Percentiles rank a stretch among this genome's conserved stretches.
These are phyloP conservation scores for Alexandromys fortis DNA, from an alignment of 2,113 vertebrate species.

Conservation along the genomic window DNA sequence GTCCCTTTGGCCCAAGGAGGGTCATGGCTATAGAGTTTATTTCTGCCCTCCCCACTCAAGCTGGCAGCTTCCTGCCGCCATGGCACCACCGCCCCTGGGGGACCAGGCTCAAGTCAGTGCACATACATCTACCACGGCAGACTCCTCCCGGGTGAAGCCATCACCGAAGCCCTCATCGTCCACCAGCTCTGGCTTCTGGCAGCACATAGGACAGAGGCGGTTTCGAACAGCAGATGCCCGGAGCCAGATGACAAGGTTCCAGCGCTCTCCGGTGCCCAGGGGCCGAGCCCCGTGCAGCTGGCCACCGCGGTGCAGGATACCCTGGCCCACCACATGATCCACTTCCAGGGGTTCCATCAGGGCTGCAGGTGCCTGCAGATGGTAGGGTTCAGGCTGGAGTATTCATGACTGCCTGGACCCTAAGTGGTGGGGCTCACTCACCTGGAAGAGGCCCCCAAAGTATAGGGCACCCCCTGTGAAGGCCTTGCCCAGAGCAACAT, in stretches of 20 bases:
- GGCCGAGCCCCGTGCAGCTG: constrained; percentile 95
- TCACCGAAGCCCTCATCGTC: constrained; percentile 91
- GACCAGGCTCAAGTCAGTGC: constrained; percentile 75
- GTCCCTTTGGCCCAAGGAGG: not conserved
- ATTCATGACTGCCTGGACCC: accelerated
- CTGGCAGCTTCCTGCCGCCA: not conserved
- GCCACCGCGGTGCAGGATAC: constrained; percentile 94
- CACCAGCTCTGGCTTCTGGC: constrained; percentile 87
- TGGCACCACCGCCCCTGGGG: accelerated
- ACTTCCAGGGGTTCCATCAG: constrained; percentile 89
- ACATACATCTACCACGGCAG: constrained; percentile 71
- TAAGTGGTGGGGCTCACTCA: constrained; percentile 68
- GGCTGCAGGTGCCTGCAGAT: constrained; percentile 87
- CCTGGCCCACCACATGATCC: constrained; percentile 87
- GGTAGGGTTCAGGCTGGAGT: constrained; percentile 15
- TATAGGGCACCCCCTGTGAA: constrained; percentile 95
- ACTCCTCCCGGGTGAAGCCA: constrained; percentile 88
- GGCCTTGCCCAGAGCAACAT: constrained; percentile 93
- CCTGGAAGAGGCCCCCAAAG: constrained; percentile 94
- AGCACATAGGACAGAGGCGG: constrained; percentile 95
- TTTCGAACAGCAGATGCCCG: constrained; percentile 91
- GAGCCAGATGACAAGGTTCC: constrained; percentile 98
- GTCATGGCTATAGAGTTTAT: constrained; percentile 44
- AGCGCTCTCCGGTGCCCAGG: constrained; percentile 92
- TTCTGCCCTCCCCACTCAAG: not conserved